Conservation (phyloP, 64 coral and sea anemone species). For the Actinia equina region DNA sequence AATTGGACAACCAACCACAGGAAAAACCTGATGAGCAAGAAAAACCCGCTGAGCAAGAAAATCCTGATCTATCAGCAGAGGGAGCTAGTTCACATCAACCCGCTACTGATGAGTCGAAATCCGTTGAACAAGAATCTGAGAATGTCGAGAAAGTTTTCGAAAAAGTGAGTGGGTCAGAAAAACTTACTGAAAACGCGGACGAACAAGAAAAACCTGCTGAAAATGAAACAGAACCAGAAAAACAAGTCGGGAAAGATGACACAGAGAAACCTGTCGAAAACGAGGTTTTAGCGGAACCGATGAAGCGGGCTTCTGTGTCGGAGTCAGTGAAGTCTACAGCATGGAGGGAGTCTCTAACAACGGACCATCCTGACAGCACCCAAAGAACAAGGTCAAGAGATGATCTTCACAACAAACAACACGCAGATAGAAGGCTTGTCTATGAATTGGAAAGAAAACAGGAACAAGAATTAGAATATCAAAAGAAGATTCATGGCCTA, state of each 20-base stretch:
- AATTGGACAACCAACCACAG: not conserved
- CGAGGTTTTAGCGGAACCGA: not conserved
- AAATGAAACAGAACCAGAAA: conserved; percentile 24
- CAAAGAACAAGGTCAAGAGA: not conserved
- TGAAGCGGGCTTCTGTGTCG: not conserved
- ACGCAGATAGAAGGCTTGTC: not conserved
- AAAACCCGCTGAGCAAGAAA: too few species aligned
- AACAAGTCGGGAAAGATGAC: not conserved
- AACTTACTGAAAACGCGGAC: conserved; percentile 4
- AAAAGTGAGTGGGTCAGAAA: not conserved
- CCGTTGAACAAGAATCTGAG: conserved; percentile 21
- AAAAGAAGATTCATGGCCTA: conserved; percentile 24
- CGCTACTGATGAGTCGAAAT: not conserved
- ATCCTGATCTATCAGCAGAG: not conserved
- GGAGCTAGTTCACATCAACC: not conserved
- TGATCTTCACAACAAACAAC: not conserved
- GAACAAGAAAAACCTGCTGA: not conserved
- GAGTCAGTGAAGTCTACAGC: not conserved
- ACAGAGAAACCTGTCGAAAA: not conserved
- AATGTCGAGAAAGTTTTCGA: conserved; percentile 15
- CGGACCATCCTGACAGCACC: not conserved
- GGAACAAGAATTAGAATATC: not conserved
- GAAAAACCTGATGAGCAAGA: not conserved
- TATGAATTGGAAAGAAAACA: not conserved
- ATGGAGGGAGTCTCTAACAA: not conserved